Evolutionary conservation across 2,888 invertebrate species (phyloP).

Genomic region (Tachina grossa): DNA sequence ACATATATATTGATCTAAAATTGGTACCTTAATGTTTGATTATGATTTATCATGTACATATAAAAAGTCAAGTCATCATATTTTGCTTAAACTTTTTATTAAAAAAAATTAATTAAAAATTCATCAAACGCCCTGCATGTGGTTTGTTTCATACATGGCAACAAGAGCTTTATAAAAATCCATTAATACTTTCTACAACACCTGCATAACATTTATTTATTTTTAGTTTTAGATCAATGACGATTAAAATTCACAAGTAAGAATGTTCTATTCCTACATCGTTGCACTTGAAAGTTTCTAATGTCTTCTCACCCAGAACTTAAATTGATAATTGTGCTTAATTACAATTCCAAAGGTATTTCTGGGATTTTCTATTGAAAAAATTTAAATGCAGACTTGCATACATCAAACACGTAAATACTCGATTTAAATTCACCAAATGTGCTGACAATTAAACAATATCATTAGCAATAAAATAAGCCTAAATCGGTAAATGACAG

Average conservation of each 20-base stretch:
- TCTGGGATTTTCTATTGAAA: background rate
- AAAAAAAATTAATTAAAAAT: background rate
- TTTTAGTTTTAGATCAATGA: background rate
- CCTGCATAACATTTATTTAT: constrained; percentile 33
- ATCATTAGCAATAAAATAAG: constrained; percentile 53
- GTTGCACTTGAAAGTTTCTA: constrained; percentile 9
- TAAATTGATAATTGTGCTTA: constrained; percentile 14
- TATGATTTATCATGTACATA: no score
- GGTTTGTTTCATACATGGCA: background rate
- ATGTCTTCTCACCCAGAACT: constrained; percentile 10
- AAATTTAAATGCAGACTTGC: background rate
- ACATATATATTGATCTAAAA: no score
- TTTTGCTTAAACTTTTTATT: background rate
- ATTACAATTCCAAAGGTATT: constrained; percentile 35
- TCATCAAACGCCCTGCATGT: background rate
- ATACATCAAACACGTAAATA: constrained; percentile 46
- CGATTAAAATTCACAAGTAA: constrained; percentile 12
- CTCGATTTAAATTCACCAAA: constrained; percentile 1
- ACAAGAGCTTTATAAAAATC: background rate
- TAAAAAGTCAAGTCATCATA: no score
- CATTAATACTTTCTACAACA: constrained; percentile 19
- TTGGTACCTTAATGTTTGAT: no score
- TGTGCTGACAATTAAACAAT: constrained; percentile 47
- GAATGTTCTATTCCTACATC: background rate
- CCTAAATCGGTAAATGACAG: constrained; percentile 29